Conservation (phyloP, 2,797 vertebrate genomes). For the Orestias chungarensis region DNA sequence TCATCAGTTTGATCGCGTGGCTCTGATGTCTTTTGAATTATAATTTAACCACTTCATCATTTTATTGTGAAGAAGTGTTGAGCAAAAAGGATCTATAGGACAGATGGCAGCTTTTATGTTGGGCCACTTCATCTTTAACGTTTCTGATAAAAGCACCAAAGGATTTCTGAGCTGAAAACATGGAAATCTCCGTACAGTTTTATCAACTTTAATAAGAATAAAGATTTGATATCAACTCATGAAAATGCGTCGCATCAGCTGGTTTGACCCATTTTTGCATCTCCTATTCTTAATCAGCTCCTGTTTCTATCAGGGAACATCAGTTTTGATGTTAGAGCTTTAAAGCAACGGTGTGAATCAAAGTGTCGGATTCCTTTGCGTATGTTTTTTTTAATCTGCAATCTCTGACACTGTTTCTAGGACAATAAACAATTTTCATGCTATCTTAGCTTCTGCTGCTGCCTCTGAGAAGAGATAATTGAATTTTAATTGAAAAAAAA, state of each 20-base stretch:
- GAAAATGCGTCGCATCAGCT: not conserved
- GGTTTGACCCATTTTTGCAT: not conserved
- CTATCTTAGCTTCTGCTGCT: not conserved
- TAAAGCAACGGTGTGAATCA: not conserved
- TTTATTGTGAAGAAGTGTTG: not conserved
- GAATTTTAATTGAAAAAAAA: not conserved
- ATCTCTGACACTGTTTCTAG: not conserved
- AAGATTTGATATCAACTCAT: not conserved
- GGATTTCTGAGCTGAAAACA: not conserved
- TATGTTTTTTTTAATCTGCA: too few relatives aligned
- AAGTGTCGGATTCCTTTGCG: not conserved
- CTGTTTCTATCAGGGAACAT: not conserved
- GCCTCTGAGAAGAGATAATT: not conserved
- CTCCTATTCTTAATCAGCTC: not conserved
- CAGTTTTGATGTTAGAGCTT: not conserved
- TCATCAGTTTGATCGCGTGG: not conserved
- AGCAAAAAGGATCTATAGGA: not conserved
- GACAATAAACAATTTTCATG: not conserved
- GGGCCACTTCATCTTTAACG: not conserved
- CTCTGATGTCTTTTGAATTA: not conserved
- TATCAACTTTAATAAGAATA: not conserved
- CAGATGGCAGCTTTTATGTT: not conserved
- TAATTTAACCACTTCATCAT: not conserved
- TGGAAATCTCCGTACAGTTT: not conserved
- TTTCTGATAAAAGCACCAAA: not conserved